Evolutionary conservation across 2,797 vertebrate genomes (phyloP).

Genomic region (Australoheros facetus): DNA sequence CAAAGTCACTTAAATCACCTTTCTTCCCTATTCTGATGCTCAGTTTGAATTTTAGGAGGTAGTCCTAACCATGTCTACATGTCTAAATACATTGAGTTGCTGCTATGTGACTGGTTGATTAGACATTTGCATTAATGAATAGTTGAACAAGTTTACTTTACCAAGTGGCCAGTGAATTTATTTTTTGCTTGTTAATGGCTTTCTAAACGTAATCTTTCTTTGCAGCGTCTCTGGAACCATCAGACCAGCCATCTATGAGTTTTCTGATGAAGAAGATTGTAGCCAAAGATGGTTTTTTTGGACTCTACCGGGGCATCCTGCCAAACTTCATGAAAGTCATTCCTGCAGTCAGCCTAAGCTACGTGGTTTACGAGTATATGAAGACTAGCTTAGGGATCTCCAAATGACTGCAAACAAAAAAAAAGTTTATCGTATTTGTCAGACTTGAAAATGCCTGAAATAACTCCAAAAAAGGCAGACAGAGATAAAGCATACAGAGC

Average conservation of each 20-base stretch:
- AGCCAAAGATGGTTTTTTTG: constrained; percentile 89
- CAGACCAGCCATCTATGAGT: constrained; percentile 89
- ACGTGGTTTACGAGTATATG: constrained; percentile 98
- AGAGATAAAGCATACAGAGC: constrained; percentile 25
- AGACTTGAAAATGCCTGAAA: constrained; percentile 46
- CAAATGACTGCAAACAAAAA: constrained; percentile 61
- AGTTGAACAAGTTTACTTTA: neutral
- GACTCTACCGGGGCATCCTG: constrained; percentile 94
- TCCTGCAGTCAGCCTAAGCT: constrained; percentile 99
- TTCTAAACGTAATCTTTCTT: constrained; percentile 16
- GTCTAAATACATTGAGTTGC: neutral
- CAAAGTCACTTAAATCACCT: neutral
- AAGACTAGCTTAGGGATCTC: constrained; percentile 90
- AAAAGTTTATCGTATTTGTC: constrained; percentile 13
- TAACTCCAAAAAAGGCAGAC: constrained; percentile 22
- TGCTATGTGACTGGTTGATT: neutral
- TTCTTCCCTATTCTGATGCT: neutral
- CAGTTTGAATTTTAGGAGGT: neutral
- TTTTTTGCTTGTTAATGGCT: constrained; percentile 1
- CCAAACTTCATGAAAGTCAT: constrained; percentile 99
- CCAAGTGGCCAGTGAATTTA: neutral
- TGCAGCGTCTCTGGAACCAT: constrained; percentile 87
- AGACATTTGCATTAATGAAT: neutral
- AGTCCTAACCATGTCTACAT: neutral
- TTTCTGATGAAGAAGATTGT: constrained; percentile 88